phyloP scores from a whole-genome alignment of 1,140 invertebrate species.

The Euwallacea similis region DNA sequence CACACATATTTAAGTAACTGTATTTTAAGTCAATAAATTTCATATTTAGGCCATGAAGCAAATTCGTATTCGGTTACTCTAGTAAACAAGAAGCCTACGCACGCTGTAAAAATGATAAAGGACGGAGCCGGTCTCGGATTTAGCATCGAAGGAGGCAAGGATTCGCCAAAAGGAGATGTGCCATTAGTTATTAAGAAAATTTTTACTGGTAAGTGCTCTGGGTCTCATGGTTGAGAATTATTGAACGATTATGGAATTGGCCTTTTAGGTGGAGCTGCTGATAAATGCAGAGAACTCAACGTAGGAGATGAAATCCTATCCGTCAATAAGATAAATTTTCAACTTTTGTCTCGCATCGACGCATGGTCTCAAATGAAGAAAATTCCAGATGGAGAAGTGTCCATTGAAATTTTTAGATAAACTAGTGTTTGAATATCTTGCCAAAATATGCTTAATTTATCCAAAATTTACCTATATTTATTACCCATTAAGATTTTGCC shows the following conservation, averaged over 20 bases:
- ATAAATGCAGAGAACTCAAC: conserved; percentile 79
- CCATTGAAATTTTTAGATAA: conserved; percentile 48
- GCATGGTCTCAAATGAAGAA: conserved; percentile 93
- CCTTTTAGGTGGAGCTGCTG: conserved; percentile 81
- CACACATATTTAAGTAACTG: conserved; percentile 1
- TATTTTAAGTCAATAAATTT: conserved; percentile 7
- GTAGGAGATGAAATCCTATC: conserved; percentile 85
- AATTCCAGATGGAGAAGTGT: conserved; percentile 77
- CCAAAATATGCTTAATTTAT: conserved; percentile 27
- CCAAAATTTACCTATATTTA: conserved; percentile 33
- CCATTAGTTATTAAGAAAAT: conserved; percentile 88
- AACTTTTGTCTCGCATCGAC: conserved; percentile 84
- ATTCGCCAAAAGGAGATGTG: conserved; percentile 83
- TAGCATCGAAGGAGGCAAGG: conserved; percentile 88
- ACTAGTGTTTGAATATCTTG: conserved; percentile 26
- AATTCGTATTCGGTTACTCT: conserved; percentile 17
- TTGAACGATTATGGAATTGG: neutral
- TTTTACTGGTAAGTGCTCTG: conserved; percentile 74
- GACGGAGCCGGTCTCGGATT: conserved; percentile 89
- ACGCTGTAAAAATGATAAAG: conserved; percentile 72
- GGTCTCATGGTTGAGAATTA: conserved; percentile 9
- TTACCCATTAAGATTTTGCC: conserved; percentile 21
- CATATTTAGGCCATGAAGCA: conserved; percentile 16
- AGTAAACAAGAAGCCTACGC: conserved; percentile 38
- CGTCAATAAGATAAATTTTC: conserved; percentile 79